Percentiles rank a stretch among this genome's conserved stretches.
phyloP scores from a whole-genome alignment of 2,888 invertebrate species.

The Conchocele bisecta region DNA sequence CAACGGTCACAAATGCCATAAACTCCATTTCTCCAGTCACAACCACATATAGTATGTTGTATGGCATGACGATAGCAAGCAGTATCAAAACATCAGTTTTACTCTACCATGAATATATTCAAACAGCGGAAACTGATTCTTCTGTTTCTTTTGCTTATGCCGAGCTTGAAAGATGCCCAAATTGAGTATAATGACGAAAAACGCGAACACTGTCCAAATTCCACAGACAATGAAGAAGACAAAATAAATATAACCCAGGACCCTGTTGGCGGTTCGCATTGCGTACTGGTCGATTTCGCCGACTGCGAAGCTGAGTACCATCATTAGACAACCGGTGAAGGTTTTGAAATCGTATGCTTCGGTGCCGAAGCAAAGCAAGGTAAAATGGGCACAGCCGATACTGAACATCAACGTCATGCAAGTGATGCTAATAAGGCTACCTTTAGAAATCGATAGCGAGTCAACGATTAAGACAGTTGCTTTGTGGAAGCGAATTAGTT shows the following conservation, averaged over 20 bases:
- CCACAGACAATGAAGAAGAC: conserved; percentile 39
- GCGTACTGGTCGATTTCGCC: conserved; percentile 48
- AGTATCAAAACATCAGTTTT: too few species aligned
- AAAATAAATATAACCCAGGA: conserved; percentile 57
- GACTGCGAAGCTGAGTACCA: conserved; percentile 46
- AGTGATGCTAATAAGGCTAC: conserved; percentile 30
- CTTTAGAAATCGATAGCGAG: conserved; percentile 37
- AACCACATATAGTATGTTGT: too few species aligned
- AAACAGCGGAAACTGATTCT: too few species aligned
- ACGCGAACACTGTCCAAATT: conserved; percentile 42
- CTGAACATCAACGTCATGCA: conserved; percentile 33
- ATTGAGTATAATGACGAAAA: conserved; percentile 58
- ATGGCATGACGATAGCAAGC: too few species aligned
- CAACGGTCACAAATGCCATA: too few species aligned
- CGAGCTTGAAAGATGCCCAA: too few species aligned
- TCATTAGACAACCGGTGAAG: conserved; percentile 25
- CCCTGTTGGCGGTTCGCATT: conserved; percentile 12
- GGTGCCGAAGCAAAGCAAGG: conserved; percentile 48
- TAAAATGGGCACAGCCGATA: conserved; percentile 52
- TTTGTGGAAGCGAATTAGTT: conserved; percentile 59
- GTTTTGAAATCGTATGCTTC: conserved; percentile 34
- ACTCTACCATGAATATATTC: too few species aligned
- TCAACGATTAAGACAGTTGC: conserved; percentile 47
- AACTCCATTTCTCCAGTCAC: too few species aligned
- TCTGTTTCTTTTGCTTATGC: too few species aligned